Conservation (phyloP, 2,113 vertebrate species). For the Oriolus oriolus region DNA sequence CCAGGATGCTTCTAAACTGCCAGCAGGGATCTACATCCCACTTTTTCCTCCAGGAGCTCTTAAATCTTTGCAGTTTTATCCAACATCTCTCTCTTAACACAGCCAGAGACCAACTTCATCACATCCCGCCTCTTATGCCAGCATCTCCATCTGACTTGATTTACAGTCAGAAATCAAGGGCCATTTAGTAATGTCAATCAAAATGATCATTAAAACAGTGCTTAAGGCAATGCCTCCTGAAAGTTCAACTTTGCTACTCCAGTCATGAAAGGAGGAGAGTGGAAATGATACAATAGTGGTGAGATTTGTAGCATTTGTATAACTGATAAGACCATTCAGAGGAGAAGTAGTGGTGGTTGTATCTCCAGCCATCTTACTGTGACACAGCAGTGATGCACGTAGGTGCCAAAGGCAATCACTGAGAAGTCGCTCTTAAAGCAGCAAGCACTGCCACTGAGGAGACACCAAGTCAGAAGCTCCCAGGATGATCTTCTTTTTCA, state of each 20-base stretch:
- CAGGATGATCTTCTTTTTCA: neutral
- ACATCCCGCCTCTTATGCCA: neutral
- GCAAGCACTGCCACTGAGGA: neutral
- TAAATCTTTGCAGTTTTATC: neutral
- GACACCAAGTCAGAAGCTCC: neutral
- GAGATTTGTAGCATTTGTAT: neutral
- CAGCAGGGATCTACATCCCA: neutral
- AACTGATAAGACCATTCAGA: neutral
- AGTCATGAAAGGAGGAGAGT: neutral
- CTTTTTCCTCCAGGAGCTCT: neutral
- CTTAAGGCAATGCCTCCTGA: neutral
- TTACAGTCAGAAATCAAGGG: neutral
- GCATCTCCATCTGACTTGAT: neutral
- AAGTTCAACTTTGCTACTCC: neutral
- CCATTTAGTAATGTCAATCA: neutral
- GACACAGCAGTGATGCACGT: neutral
- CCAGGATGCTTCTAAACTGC: neutral
- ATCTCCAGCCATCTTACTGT: neutral
- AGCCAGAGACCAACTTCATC: neutral
- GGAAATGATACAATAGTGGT: neutral
- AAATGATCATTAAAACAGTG: neutral
- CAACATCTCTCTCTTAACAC: neutral
- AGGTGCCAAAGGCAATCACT: neutral
- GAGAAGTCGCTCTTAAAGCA: neutral
- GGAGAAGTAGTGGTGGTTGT: neutral